Evolutionary conservation across 1,140 invertebrate genomes (phyloP).

Genomic region (Papilio polyxenes): DNA sequence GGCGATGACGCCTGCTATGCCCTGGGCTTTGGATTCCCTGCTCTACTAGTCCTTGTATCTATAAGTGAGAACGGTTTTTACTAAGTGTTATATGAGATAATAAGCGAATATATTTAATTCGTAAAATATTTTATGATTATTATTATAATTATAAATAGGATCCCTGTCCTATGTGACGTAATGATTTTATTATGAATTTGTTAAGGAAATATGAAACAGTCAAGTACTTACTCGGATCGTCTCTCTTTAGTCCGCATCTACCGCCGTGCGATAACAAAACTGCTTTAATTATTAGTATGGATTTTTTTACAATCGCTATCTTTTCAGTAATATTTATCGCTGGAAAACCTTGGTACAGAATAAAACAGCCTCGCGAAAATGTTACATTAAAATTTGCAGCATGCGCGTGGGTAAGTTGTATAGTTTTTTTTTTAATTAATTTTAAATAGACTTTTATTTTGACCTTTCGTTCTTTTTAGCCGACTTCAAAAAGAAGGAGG

Average conservation of each 20-base stretch:
- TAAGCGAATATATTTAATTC: too few relatives aligned
- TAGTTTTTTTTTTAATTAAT: neutral
- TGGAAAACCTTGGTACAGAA: slow-evolving; percentile 85
- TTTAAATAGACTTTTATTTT: slow-evolving; percentile 14
- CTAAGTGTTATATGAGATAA: neutral
- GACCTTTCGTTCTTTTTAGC: neutral
- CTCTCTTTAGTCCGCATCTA: too few relatives aligned
- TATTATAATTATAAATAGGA: too few relatives aligned
- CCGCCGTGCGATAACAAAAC: neutral
- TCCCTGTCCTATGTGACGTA: too few relatives aligned
- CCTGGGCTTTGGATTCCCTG: slow-evolving; percentile 89
- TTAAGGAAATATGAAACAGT: too few relatives aligned
- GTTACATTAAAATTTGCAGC: slow-evolving; percentile 84
- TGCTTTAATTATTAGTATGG: neutral
- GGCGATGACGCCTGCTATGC: slow-evolving; percentile 88
- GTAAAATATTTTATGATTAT: too few relatives aligned
- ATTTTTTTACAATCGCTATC: slow-evolving; percentile 17
- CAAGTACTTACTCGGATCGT: too few relatives aligned
- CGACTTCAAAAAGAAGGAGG: too few relatives aligned
- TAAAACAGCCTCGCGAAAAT: slow-evolving; percentile 86
- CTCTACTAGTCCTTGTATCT: slow-evolving; percentile 84
- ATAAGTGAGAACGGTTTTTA: slow-evolving; percentile 75
- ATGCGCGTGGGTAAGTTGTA: slow-evolving; percentile 83
- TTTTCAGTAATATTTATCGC: slow-evolving; percentile 85
- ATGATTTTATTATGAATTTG: too few relatives aligned